These are phyloP conservation scores for Tyto alba DNA, from an alignment of 2,113 vertebrate genomes.

Conservation along the genomic window DNA sequence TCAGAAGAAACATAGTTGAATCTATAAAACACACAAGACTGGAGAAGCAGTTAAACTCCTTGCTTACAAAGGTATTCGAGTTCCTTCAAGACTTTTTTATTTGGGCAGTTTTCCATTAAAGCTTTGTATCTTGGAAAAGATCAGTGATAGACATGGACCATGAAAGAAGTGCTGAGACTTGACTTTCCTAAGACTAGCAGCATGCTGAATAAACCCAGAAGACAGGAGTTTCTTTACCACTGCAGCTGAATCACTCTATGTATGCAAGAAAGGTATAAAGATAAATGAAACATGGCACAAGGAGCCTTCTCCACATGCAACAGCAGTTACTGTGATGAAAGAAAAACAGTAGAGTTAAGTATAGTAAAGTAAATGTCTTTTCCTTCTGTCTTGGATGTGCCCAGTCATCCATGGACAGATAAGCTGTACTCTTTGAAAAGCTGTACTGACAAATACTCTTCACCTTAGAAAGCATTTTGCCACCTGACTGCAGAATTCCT, in stretches of 20 bases:
- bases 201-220: not conserved
- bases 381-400: not conserved
- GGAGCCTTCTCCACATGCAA: not conserved
- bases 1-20: not conserved
- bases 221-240: too few species aligned
- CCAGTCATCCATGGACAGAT: not conserved
- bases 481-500: not conserved
- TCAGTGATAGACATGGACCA: not conserved
- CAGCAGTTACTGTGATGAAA: not conserved
- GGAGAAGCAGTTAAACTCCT: not conserved
- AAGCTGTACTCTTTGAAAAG: not conserved
- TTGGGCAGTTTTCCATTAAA: not conserved
- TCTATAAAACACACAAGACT: not conserved
- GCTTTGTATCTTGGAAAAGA: not conserved
- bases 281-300: not conserved
- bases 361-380: not conserved
- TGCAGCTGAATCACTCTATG: not conserved
- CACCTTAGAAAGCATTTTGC: not conserved
- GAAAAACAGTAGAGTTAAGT: not conserved
- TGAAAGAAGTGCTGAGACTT: not conserved
- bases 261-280: not conserved
- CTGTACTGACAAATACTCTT: not conserved
- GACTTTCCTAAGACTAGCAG: not conserved
- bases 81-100: not conserved
- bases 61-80: not conserved